These are phyloP conservation scores for Adoxophyes honmai DNA, from an alignment of 1,140 invertebrate species.

Conservation along the genomic window DNA sequence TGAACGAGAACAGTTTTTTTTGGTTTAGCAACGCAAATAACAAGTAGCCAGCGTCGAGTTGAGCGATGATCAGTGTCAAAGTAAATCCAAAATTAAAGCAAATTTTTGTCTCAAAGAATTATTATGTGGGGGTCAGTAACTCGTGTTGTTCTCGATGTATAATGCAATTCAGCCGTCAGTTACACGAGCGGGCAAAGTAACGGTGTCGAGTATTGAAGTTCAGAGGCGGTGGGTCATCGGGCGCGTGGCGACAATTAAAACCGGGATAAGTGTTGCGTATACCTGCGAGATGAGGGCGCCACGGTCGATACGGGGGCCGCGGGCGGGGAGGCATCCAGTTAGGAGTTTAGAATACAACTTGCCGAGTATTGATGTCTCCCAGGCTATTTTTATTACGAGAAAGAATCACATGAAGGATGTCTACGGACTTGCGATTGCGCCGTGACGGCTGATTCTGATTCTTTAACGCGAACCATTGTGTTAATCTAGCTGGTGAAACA, in stretches of 20 bases:
- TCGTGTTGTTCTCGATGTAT: conserved; percentile 4
- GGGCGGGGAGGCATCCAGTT: conserved; percentile 45
- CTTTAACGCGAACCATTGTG: background rate
- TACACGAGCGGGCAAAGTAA: conserved; percentile 19
- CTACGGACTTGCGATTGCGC: conserved; percentile 15
- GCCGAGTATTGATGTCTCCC: conserved; percentile 55
- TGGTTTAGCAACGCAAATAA: too few relatives aligned
- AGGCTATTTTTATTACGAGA: conserved; percentile 40
- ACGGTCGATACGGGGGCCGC: conserved; percentile 60
- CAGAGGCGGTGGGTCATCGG: conserved; percentile 48
- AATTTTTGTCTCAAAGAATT: conserved; percentile 12
- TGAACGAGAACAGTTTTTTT: too few relatives aligned
- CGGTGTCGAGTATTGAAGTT: conserved; percentile 35
- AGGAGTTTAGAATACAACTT: conserved; percentile 64
- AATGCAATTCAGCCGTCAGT: conserved; percentile 1
- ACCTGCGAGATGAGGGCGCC: conserved; percentile 69
- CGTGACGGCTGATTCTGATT: conserved; percentile 21
- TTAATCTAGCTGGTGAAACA: background rate
- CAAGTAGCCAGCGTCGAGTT: too few relatives aligned
- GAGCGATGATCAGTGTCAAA: background rate
- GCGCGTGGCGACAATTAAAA: conserved; percentile 73
- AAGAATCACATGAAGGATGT: conserved; percentile 22
- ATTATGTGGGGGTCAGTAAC: background rate
- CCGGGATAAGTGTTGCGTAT: conserved; percentile 72
- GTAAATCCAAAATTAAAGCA: background rate